phyloP scores from a whole-genome alignment of 2,888 invertebrate genomes.

The Euzophera pinguis region DNA sequence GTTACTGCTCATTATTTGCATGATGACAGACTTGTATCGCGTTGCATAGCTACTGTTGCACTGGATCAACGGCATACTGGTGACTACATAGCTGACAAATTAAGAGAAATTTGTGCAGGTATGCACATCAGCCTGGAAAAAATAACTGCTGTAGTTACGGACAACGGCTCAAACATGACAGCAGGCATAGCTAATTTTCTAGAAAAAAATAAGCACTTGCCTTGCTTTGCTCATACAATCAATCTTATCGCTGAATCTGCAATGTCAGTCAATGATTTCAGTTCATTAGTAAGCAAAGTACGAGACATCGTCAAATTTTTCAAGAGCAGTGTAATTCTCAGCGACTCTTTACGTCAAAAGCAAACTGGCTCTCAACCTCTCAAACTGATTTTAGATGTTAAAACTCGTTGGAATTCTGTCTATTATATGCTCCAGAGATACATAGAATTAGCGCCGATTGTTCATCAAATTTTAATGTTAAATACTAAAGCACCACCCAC shows the following conservation, averaged over 20 bases:
- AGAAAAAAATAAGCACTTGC: constrained; percentile 28
- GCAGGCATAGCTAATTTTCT: constrained; percentile 25
- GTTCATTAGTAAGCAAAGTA: constrained; percentile 26
- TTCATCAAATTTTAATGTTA: constrained; percentile 29
- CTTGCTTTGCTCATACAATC: constrained; percentile 27
- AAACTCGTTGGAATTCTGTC: constrained; percentile 30
- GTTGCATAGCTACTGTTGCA: constrained; percentile 18
- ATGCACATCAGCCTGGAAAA: constrained; percentile 15
- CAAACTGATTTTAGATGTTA: constrained; percentile 21
- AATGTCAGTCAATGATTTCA: constrained; percentile 26
- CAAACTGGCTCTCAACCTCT: constrained; percentile 17
- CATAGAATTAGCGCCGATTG: constrained; percentile 26
- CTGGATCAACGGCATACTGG: constrained; percentile 22
- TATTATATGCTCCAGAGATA: constrained; percentile 27
- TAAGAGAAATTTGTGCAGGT: constrained; percentile 17
- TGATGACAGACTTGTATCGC: constrained; percentile 16
- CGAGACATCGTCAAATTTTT: constrained; percentile 26
- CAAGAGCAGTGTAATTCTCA: constrained; percentile 27
- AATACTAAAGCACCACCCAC: constrained; percentile 32
- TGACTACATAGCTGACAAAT: constrained; percentile 16
- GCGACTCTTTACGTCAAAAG: constrained; percentile 27
- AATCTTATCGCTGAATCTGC: constrained; percentile 26
- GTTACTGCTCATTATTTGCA: constrained; percentile 23
- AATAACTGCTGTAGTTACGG: constrained; percentile 24
- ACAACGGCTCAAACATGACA: constrained; percentile 23